phyloP scores from a whole-genome alignment of 2,113 vertebrate species.

The Prunella himalayana region DNA sequence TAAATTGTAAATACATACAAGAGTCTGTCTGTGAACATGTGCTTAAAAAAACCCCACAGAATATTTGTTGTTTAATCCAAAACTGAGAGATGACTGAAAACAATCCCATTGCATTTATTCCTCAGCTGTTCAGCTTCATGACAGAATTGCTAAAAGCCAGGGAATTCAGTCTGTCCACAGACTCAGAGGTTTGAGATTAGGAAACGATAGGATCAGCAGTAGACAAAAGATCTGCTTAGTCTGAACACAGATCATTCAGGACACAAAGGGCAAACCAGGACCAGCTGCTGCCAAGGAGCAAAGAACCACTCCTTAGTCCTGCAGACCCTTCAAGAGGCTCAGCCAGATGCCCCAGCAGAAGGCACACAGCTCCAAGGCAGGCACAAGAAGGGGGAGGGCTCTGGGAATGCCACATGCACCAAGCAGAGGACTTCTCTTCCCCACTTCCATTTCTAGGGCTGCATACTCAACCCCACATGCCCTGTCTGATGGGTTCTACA shows the following conservation, averaged over 20 bases:
- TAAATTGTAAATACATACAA: neutral
- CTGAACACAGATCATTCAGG: neutral
- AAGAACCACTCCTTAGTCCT: rapidly evolving
- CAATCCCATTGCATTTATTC: neutral
- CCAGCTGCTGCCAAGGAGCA: neutral
- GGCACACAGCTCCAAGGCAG: neutral
- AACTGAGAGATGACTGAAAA: neutral
- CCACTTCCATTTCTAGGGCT: neutral
- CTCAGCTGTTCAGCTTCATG: neutral
- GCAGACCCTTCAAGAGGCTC: neutral
- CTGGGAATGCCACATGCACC: neutral
- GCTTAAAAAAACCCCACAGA: neutral
- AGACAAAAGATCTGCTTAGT: neutral
- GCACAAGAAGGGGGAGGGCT: neutral
- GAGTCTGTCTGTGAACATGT: neutral
- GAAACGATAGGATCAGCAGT: neutral
- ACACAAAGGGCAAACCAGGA: neutral
- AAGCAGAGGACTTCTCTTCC: neutral
- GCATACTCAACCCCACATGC: rapidly evolving
- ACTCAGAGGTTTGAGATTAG: neutral
- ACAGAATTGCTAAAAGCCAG: neutral
- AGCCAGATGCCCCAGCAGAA: neutral
- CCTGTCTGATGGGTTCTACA: neutral
- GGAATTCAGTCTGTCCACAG: neutral
- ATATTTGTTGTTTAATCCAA: neutral